phyloP scores from a whole-genome alignment of 2,113 vertebrate species.

The Morone chrysops region DNA sequence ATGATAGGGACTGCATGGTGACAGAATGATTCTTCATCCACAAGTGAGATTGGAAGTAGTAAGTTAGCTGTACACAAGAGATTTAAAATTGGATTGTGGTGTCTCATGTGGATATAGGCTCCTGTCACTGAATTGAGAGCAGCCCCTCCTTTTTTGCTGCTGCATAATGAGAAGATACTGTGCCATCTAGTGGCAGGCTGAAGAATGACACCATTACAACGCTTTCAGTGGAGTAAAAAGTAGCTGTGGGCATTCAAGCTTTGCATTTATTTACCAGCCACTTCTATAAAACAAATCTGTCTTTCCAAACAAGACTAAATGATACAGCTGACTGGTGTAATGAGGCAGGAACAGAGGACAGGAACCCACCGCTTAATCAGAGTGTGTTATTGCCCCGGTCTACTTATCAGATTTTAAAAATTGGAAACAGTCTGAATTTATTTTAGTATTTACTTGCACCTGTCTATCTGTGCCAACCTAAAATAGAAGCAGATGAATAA shows the following conservation, averaged over 20 bases:
- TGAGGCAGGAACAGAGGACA: conserved; percentile 28
- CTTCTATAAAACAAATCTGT: conserved; percentile 52
- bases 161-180: conserved; percentile 67
- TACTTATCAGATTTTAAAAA: conserved; percentile 22
- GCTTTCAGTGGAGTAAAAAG: conserved; percentile 46
- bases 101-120: conserved; percentile 58
- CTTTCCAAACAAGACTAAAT: conserved; percentile 48
- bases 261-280: conserved; percentile 61
- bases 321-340: conserved; percentile 38
- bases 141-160: conserved; percentile 46
- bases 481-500: neutral
- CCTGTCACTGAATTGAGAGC: conserved; percentile 43
- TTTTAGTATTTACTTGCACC: conserved; percentile 26
- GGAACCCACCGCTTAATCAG: conserved; percentile 33
- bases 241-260: conserved; percentile 49
- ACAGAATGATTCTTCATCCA: conserved; percentile 63
- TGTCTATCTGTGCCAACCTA: neutral
- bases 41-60: conserved; percentile 50
- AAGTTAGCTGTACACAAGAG: conserved; percentile 69
- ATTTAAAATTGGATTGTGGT: conserved; percentile 62
- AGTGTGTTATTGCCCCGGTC: conserved; percentile 3
- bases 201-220: conserved; percentile 12
- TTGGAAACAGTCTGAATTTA: conserved; percentile 1
- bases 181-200: conserved; percentile 81
- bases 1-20: conserved; percentile 41